Conservation (phyloP, 1,140 invertebrate species). For the Ylistrum balloti region DNA sequence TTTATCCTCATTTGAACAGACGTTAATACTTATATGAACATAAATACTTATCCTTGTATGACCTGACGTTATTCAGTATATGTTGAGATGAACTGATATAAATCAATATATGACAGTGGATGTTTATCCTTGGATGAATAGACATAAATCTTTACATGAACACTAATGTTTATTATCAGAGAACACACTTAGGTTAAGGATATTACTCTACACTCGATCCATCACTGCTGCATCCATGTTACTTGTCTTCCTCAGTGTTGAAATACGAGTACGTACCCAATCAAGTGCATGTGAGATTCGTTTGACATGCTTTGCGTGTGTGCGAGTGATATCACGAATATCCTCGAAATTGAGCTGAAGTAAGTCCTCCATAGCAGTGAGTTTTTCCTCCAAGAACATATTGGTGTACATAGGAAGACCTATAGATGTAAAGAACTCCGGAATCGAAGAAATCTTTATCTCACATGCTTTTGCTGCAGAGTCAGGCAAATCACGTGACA, state of each 20-base stretch:
- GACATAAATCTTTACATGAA: not conserved
- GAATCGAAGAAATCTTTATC: constrained; percentile 80
- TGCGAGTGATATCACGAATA: constrained; percentile 68
- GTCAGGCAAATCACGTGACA: constrained; percentile 80
- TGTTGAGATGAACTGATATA: too few species aligned
- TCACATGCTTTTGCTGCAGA: constrained; percentile 76
- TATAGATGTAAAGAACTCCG: constrained; percentile 81
- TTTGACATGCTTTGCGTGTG: constrained; percentile 74
- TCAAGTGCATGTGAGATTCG: constrained; percentile 76
- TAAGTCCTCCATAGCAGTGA: constrained; percentile 69
- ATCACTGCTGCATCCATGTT: constrained; percentile 52
- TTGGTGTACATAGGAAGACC: constrained; percentile 83
- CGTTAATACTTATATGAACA: too few species aligned
- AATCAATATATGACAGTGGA: too few species aligned
- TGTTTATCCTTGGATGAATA: too few species aligned
- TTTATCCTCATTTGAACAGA: too few species aligned
- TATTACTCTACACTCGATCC: constrained; percentile 46
- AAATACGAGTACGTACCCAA: constrained; percentile 74
- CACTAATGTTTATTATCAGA: not conserved
- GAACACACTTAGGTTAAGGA: not conserved
- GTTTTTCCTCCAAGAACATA: constrained; percentile 63
- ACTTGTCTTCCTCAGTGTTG: constrained; percentile 64
- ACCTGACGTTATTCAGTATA: too few species aligned
- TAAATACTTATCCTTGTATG: too few species aligned
- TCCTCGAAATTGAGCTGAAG: constrained; percentile 69